These are phyloP conservation scores for Alligator sinensis DNA, from an alignment of 2,113 vertebrate genomes.

Conservation along the genomic window DNA sequence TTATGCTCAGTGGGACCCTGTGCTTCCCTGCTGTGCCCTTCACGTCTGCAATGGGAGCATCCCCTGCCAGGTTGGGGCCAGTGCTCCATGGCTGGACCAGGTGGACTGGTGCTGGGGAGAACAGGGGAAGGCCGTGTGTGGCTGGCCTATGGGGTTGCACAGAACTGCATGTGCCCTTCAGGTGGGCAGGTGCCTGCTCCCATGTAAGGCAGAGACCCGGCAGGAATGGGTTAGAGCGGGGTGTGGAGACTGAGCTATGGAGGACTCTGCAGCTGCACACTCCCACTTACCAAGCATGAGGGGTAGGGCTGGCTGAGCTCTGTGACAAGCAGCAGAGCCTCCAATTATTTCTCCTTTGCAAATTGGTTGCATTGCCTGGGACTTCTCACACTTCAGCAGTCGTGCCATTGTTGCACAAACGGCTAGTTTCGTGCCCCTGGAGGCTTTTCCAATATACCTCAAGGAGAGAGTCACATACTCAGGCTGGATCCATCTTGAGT, in stretches of 20 bases:
- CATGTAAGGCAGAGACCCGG: neutral
- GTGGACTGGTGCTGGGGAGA: neutral
- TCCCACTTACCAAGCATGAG: neutral
- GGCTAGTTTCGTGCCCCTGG: too few species aligned
- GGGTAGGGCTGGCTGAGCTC: conserved; percentile 61
- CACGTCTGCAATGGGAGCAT: conserved; percentile 92
- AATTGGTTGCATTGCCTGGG: conserved; percentile 87
- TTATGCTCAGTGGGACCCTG: too few species aligned
- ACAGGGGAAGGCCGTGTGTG: conserved; percentile 5
- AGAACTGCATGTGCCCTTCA: too few species aligned
- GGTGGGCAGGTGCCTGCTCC: neutral
- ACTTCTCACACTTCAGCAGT: conserved; percentile 86
- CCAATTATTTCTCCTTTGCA: conserved; percentile 86
- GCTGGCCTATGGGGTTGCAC: neutral
- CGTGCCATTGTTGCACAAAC: too few species aligned
- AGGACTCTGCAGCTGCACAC: too few species aligned
- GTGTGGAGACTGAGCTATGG: too few species aligned
- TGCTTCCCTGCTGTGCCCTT: conserved; percentile 87
- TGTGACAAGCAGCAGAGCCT: conserved; percentile 79
- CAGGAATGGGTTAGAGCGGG: too few species aligned
- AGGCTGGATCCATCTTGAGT: too few species aligned
- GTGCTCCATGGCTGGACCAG: too few species aligned
- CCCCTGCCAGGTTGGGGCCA: conserved; percentile 93
- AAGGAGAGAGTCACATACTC: too few species aligned
- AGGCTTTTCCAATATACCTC: too few species aligned